A percentile compares a stretch with the other conserved stretches of the same genome.
phyloP scores from a whole-genome alignment of 2,888 invertebrate species.

The Prenolepis imparis region DNA sequence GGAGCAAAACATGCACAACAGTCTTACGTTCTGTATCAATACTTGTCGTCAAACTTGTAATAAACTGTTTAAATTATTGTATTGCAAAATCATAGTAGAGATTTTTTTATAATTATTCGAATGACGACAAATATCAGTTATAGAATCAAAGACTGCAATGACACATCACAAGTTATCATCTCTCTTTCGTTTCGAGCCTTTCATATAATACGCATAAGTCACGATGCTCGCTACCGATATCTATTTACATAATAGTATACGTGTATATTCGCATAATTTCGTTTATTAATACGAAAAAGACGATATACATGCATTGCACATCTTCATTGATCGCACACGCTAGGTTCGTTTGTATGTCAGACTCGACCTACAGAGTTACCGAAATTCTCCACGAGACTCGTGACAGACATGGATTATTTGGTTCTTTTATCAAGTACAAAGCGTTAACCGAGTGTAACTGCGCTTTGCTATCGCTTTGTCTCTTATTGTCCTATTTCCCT shows the following conservation, averaged over 20 bases:
- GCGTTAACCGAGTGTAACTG: constrained; percentile 37
- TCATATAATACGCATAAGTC: constrained; percentile 36
- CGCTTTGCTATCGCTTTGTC: constrained; percentile 66
- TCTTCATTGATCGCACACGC: constrained; percentile 35
- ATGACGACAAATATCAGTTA: constrained; percentile 43
- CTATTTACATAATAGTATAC: neutral
- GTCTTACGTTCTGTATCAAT: constrained; percentile 11
- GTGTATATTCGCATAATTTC: constrained; percentile 8
- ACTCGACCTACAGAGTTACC: neutral
- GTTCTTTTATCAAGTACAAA: constrained; percentile 33
- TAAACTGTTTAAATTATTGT: neutral
- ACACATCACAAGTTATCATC: constrained; percentile 43
- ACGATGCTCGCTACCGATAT: constrained; percentile 50
- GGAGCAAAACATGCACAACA: constrained; percentile 66
- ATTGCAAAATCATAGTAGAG: neutral
- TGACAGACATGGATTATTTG: constrained; percentile 22
- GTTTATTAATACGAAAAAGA: neutral
- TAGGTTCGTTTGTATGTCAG: constrained; percentile 6
- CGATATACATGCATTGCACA: constrained; percentile 30
- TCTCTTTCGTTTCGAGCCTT: constrained; percentile 45
- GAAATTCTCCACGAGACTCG: constrained; percentile 22
- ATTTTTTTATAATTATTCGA: constrained; percentile 1
- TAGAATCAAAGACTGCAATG: constrained; percentile 48
- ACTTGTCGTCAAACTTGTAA: neutral
- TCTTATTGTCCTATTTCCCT: constrained; percentile 26